Evolutionary conservation across 2,888 invertebrate species (phyloP).

Genomic region (Rhagium mordax): DNA sequence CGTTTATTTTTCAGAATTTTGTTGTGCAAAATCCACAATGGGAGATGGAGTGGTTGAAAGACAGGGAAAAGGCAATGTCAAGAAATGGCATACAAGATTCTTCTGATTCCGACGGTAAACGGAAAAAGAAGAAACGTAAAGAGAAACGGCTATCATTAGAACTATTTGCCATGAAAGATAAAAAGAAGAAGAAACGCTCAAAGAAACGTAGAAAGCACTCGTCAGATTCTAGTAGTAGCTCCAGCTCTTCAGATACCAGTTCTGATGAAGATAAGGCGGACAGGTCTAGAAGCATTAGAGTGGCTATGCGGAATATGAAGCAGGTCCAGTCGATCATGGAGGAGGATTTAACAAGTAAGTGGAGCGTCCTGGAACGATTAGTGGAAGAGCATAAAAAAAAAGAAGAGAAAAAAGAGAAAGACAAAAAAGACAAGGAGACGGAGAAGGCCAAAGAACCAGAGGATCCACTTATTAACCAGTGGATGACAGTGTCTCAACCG

Average conservation of each 20-base stretch:
- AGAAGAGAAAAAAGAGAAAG: conserved; percentile 51
- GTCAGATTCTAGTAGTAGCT: conserved; percentile 69
- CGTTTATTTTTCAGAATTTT: conserved; percentile 75
- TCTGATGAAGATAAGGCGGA: conserved; percentile 67
- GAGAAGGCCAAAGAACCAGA: conserved; percentile 53
- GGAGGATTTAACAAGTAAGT: conserved; percentile 68
- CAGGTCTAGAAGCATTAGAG: conserved; percentile 76
- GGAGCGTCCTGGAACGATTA: conserved; percentile 68
- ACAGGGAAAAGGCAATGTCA: conserved; percentile 74
- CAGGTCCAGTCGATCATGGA: conserved; percentile 70
- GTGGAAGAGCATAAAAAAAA: conserved; percentile 71
- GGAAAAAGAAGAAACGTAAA: conserved; percentile 55
- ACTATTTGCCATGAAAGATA: conserved; percentile 64
- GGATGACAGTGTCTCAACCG: conserved; percentile 72
- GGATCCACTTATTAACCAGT: conserved; percentile 68
- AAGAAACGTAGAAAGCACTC: conserved; percentile 64
- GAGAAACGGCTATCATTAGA: conserved; percentile 56
- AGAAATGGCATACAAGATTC: conserved; percentile 55
- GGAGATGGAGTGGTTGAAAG: conserved; percentile 90
- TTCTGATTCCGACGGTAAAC: conserved; percentile 53
- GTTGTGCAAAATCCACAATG: conserved; percentile 89
- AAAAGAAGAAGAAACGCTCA: conserved; percentile 73
- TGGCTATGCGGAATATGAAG: conserved; percentile 77
- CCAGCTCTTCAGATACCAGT: conserved; percentile 69
- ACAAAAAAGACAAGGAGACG: conserved; percentile 64